Conservation (phyloP, 2,888 invertebrate genomes). For the Zonitis immaculata region DNA sequence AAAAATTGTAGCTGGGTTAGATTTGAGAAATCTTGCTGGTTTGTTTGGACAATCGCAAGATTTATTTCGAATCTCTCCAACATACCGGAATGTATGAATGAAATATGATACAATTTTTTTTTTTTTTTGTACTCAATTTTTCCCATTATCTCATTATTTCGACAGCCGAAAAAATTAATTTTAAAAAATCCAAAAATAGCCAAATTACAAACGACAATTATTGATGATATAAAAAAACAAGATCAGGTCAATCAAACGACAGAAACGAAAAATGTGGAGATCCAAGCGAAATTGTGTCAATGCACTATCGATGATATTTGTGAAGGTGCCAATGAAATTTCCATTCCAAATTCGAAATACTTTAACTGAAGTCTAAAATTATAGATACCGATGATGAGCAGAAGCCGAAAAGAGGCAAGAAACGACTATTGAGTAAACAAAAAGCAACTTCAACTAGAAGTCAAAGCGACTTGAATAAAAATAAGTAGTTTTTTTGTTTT, state of each 20-base stretch:
- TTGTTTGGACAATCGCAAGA: slow-evolving; percentile 2
- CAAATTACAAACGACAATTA: not conserved
- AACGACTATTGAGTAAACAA: not conserved
- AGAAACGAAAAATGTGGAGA: not conserved
- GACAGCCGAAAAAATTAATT: slow-evolving; percentile 10
- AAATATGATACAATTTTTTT: not conserved
- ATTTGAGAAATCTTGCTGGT: slow-evolving; percentile 18
- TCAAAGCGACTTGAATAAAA: no score
- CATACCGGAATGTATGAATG: not conserved
- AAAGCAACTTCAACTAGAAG: not conserved
- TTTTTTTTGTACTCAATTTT: not conserved
- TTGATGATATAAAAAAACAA: not conserved
- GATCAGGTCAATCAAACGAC: not conserved
- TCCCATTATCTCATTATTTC: not conserved
- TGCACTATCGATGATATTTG: not conserved
- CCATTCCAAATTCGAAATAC: no score
- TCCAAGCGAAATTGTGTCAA: not conserved
- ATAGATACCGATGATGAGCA: no score
- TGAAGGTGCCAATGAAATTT: not conserved
- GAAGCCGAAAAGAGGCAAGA: not conserved
- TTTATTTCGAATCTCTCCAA: slow-evolving; percentile 4
- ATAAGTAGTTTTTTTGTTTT: no score
- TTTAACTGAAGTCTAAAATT: no score
- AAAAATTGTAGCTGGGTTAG: slow-evolving; percentile 20
- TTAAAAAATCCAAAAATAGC: slow-evolving; percentile 8